These are phyloP conservation scores for Sminthurinus aureus DNA, from an alignment of 2,888 invertebrate species.

Conservation along the genomic window DNA sequence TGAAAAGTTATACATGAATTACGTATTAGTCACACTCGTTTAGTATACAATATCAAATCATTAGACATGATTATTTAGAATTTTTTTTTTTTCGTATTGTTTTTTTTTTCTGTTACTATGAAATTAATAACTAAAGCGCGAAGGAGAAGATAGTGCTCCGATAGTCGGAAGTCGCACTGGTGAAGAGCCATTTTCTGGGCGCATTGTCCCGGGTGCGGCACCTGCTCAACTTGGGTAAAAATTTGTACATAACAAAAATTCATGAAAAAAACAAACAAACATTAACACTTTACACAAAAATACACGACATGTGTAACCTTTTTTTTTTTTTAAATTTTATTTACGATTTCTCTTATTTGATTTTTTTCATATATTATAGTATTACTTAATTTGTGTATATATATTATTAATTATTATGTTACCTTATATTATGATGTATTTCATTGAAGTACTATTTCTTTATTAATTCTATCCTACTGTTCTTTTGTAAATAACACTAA, in stretches of 20 bases:
- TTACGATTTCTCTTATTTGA: no score
- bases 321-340: no score
- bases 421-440: no score
- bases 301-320: no score
- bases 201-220: constrained; percentile 58
- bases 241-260: constrained; percentile 26
- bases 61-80: constrained; percentile 4
- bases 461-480: no score
- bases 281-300: constrained; percentile 1
- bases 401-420: no score
- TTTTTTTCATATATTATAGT: no score
- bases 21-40: no score
- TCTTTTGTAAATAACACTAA: no score
- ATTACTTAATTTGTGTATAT: no score
- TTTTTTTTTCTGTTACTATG: constrained; percentile 22
- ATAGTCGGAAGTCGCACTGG: constrained; percentile 43
- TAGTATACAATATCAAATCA: no score
- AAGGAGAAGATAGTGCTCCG: constrained; percentile 48
- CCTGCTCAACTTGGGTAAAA: constrained; percentile 59
- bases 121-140: constrained; percentile 51
- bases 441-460: no score
- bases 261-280: constrained; percentile 22
- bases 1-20: background rate
- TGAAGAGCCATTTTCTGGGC: constrained; percentile 58
- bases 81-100: constrained; percentile 19